Percentiles rank a stretch among this genome's conserved stretches.
Evolutionary conservation across 2,113 vertebrate species (phyloP).

Genomic region (Limanda limanda): DNA sequence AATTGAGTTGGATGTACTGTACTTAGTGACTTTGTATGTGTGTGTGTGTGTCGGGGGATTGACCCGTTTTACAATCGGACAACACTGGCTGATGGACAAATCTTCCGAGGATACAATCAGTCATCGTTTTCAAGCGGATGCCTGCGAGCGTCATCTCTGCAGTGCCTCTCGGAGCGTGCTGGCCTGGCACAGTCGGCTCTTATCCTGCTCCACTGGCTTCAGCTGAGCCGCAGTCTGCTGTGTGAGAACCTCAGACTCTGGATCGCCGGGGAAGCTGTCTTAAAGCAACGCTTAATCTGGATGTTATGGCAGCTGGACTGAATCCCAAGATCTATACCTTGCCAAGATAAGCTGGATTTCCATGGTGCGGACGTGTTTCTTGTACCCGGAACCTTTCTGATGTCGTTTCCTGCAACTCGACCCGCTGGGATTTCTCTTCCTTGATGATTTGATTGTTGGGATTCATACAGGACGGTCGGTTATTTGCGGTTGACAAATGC

Average conservation of each 20-base stretch:
- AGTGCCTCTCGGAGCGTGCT: conserved; percentile 53
- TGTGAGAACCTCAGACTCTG: conserved; percentile 57
- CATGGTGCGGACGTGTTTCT: conserved; percentile 44
- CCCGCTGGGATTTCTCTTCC: conserved; percentile 17
- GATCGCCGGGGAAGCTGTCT: conserved; percentile 50
- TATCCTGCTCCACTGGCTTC: conserved; percentile 69
- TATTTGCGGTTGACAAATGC: conserved; percentile 28
- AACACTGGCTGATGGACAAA: conserved; percentile 1
- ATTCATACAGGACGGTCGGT: conserved; percentile 25
- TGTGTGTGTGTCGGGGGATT: background rate
- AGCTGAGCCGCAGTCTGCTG: conserved; percentile 67
- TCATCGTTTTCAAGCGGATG: conserved; percentile 41
- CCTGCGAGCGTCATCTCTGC: conserved; percentile 56
- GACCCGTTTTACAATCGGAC: conserved; percentile 8
- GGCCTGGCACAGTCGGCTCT: conserved; percentile 66
- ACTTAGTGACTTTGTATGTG: conserved; percentile 16
- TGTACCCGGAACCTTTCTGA: conserved; percentile 30
- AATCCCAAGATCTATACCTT: conserved; percentile 46
- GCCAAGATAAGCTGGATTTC: conserved; percentile 63
- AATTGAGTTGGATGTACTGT: conserved; percentile 25
- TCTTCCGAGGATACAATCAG: conserved; percentile 23
- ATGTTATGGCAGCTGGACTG: conserved; percentile 68
- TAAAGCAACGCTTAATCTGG: conserved; percentile 59
- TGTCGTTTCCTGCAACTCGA: conserved; percentile 32
- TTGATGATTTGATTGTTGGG: conserved; percentile 24